Base-by-base conservation (phyloP, 1,140 invertebrate species). In the Heliconius hermathena region DNA sequence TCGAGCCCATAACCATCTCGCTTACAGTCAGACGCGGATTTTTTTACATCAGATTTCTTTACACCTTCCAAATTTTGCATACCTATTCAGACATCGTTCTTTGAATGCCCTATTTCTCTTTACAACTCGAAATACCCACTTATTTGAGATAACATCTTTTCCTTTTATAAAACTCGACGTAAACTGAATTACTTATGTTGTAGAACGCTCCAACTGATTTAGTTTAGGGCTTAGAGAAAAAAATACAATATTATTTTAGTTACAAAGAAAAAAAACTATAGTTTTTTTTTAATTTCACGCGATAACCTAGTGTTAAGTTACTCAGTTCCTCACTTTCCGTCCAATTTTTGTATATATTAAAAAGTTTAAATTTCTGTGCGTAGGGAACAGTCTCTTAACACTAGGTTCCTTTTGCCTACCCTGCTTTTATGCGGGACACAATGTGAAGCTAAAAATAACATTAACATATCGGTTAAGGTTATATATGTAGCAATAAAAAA, bases 101-200 rank as follows among this genome's bases (percentile, higher is more conserved):
- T 11, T 66, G 60, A 66, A 66, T 66, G 60, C 22, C 60, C 71
- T 41, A 72, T 72, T 72, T 72, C 33, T 72, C n/a, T 41, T 36
- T 72, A 38, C 36, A 72, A 38, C 71, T 38, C 13, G 38, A 72
- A 72, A 38, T 36, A 38, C 29, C 71, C 71, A 41, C 38, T 38
- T 72, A 38, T 72, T 36, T 72, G 38, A 72, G 71, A 72, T 72
- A 36, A 33, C 57, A 66, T 46, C 74, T 75, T 75, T 75, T 57
- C 26, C 73, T 74, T 60, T 33, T 60, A 76, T 76, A 70, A 76
- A 57, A 76, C n/a, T 29, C 60, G 38, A 41, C 74, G 60, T 36
- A 76, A 76, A 76, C 38, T 66, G 60, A 76, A 76, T 76, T 76
- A 76, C 74, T 76, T 76, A 76, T 70, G 20, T 76, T 76, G 74